phyloP scores from a whole-genome alignment of 2,888 invertebrate genomes.

The Cryptus armator region DNA sequence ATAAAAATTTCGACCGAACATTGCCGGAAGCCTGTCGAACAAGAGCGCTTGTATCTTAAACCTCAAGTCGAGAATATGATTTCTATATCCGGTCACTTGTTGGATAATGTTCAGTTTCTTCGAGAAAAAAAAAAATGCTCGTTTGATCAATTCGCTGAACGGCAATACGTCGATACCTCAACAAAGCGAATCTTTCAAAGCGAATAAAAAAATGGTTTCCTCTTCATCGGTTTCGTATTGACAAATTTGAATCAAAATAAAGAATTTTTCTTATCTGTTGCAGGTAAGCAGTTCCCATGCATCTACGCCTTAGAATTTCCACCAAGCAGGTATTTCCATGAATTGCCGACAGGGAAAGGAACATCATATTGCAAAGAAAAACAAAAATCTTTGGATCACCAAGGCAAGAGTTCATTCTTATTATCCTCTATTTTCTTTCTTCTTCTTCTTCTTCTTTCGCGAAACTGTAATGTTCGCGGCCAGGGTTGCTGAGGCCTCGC shows the following conservation, averaged over 20 bases:
- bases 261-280: slow-evolving; percentile 43
- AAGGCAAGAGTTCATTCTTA: slow-evolving; percentile 2
- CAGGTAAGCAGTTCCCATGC: slow-evolving; percentile 56
- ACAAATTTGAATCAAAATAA: background rate
- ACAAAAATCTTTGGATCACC: slow-evolving; percentile 11
- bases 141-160: too few species aligned
- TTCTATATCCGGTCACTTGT: too few species aligned
- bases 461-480: background rate
- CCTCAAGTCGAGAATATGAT: background rate
- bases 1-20: slow-evolving; percentile 57
- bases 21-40: background rate
- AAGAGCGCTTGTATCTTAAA: background rate
- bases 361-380: background rate
- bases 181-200: too few species aligned
- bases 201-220: too few species aligned
- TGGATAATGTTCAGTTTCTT: too few species aligned
- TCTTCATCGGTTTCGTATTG: too few species aligned
- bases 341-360: background rate
- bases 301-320: background rate
- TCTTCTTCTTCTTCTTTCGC: slow-evolving; percentile 1
- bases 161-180: too few species aligned
- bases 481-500: background rate
- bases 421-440: slow-evolving; percentile 23
- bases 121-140: too few species aligned
- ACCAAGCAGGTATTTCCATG: background rate